A percentile compares a stretch with the other conserved stretches of the same genome.
phyloP scores from a whole-genome alignment of 2,888 invertebrate species.

The Pantelozetes paolii region DNA sequence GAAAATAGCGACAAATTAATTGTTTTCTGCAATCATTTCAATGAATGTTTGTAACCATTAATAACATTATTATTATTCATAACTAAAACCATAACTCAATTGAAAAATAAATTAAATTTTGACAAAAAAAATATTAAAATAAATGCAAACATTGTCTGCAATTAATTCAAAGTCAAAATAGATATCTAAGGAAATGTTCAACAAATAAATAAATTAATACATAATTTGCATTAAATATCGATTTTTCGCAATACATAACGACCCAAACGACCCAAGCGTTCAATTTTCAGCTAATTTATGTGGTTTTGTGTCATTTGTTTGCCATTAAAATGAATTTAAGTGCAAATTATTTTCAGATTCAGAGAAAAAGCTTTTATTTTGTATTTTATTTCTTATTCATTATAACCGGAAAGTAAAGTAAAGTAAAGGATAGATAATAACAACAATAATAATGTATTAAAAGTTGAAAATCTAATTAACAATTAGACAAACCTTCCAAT shows the following conservation, averaged over 20 bases:
- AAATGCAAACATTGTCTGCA: background rate
- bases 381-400: too few species aligned
- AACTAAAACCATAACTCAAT: constrained; percentile 3
- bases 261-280: constrained; percentile 16
- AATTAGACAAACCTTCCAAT: background rate
- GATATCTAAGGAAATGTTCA: constrained; percentile 21
- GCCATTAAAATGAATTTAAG: background rate
- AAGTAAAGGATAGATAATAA: background rate
- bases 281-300: background rate
- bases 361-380: too few species aligned
- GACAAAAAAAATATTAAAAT: background rate
- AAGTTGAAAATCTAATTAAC: constrained; percentile 12
- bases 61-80: background rate
- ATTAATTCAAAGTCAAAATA: constrained; percentile 11
- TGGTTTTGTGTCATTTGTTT: background rate
- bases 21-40: background rate
- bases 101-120: background rate
- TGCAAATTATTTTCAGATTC: constrained; percentile 15
- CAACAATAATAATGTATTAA: background rate
- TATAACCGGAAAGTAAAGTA: background rate
- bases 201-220: constrained; percentile 10
- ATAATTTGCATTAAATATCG: constrained; percentile 12
- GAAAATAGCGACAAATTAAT: constrained; percentile 21
- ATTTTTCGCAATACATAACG: constrained; percentile 16
- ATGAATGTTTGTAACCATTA: background rate